Evolutionary conservation across 1,140 invertebrate genomes (phyloP), one percentile per base, ranked within the genome.

Genomic region (Euglossa dilemma): DNA sequence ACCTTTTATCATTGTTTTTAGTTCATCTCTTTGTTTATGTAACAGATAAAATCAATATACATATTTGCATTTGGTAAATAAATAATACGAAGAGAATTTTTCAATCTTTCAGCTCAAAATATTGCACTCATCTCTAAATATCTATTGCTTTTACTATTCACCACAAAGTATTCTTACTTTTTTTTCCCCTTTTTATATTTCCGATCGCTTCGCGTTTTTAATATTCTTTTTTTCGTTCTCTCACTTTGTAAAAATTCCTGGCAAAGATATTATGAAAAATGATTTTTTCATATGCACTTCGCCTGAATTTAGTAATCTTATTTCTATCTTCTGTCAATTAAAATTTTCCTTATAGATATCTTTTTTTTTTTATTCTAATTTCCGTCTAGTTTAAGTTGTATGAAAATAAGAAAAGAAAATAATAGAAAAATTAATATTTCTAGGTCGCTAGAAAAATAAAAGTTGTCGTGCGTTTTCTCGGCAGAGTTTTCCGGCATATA

Each of bases 401-500:
- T 36, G 1, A 36, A 36, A 36, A 36, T 36, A 36, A 36, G 1
- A 28, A 11, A 47, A 12, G 0, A 6, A 11, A 18, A 6, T 11
- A 14, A 23, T 3, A 57, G 14, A 43, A n/a, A 7, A 11, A n/a
- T 45, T 14, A 70, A 59, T n/a, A 9, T 61, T 25, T 72, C 16
- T 25, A n/a, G 6, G 7, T 23, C 16, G 28, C 16, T 69, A 50
- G 43, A 59, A 56, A 11, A 75, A 67, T 18, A 25, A 47, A 6
- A 36, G 11, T 16, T n/a, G n/a, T n/a, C n/a, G 52, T 56, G n/a
- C 43, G 52, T 75, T 67, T 63, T 23, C 28, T 45, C 8, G 25
- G 45, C 20, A 23, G 61, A 67, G 28, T 76, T 81, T 81, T 75
- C 72, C 72, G 43, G 43, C 25, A 43, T 63, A 69, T 76, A 76